Base-by-base conservation (phyloP, 2,888 invertebrate species). In the Hypolimnas misippus region DNA sequence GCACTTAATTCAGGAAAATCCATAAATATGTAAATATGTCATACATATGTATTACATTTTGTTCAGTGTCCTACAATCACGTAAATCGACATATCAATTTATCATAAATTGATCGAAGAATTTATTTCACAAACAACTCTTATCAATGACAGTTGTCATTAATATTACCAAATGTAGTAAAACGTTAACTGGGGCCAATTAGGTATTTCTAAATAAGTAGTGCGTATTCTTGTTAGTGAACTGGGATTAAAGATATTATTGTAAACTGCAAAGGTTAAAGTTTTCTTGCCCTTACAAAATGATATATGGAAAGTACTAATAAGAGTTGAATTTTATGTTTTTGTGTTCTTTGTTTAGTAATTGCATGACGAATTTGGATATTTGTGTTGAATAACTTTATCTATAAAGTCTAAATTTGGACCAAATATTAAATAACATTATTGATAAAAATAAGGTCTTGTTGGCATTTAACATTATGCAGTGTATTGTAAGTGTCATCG, bases 61-160 rank as follows among this genome's bases (percentile, higher is more conserved):
- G 5, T 25, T n/a, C n/a, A n/a, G 25, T 25, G 25, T 5, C 25
- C 25, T 25, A 25, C 25, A 25, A 25, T 25, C 25, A 25, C 2
- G 25, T 25, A 25, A 25, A 25, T 25, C n/a, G 35, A 38, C 4
- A n/a, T 38, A 67, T 59, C 54, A 52, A 63, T 46, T 63, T 66
- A 65, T 65, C 62, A 57, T 19, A 49, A 46, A 51, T 21, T 51
- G 46, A 65, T 66, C 65, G 25, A 62, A 62, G 59, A 66, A 63
- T 63, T 59, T 59, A 66, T 63, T 59, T 63, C 14, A 49, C 49
- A 29, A 40, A 33, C 49, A 29, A 19, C 16, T 56, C 42, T 59
- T 66, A 63, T 63, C 63, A 33, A 33, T 56, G 52, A 59, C 40
- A 63, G 50, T 59, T 59, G 59, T 63, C 56, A 46, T 51, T 58